phyloP scores from a whole-genome alignment of 2,113 vertebrate species.

The Halcyon malimbica region DNA sequence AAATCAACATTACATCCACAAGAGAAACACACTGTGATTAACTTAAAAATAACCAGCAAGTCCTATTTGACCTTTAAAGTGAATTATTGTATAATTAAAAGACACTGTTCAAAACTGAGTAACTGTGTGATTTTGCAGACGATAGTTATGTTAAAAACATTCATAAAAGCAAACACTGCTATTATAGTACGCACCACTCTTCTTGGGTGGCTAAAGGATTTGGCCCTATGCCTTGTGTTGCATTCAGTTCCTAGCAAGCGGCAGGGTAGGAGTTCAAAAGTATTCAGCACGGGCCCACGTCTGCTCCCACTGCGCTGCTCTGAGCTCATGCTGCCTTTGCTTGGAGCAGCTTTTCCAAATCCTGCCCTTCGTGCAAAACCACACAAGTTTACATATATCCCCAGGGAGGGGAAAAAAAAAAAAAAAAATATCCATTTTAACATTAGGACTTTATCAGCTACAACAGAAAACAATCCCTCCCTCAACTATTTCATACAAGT shows the following conservation, averaged over 20 bases:
- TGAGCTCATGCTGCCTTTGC: background rate
- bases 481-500: background rate
- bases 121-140: background rate
- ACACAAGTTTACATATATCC: background rate
- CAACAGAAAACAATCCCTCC: background rate
- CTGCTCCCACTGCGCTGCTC: background rate
- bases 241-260: conserved; percentile 28
- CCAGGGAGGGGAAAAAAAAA: background rate
- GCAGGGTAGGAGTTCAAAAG: conserved; percentile 4
- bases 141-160: conserved; percentile 23
- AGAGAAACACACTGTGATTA: background rate
- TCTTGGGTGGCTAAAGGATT: conserved; percentile 56
- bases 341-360: background rate
- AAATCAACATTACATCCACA: conserved; percentile 1
- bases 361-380: background rate
- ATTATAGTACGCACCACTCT: conserved; percentile 33
- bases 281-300: background rate
- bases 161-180: conserved; percentile 32
- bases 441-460: background rate
- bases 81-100: conserved; percentile 33
- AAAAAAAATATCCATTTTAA: background rate
- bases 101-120: background rate
- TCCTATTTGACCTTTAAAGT: conserved; percentile 27
- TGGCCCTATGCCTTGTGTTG: conserved; percentile 14
- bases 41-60: conserved; percentile 39